Evolutionary conservation across 2,888 invertebrate genomes (phyloP), one percentile per base, ranked within the genome.

Genomic region (Polymixis lichenea): DNA sequence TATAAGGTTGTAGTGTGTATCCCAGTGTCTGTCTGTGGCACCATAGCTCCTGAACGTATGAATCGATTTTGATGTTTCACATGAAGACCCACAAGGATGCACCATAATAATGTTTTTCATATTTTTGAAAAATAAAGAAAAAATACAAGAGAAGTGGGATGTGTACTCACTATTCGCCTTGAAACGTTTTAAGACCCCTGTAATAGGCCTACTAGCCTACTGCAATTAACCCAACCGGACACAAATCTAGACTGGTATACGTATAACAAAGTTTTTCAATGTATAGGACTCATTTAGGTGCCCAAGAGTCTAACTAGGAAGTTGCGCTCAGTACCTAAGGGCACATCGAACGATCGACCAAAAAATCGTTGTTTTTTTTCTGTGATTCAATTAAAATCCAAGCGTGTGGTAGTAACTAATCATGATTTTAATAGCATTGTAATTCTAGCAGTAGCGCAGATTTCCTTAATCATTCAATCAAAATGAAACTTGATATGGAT

Each of bases 401-500:
- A 62, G 11, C 19, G 9, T 17, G 66, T 22, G 6, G 22, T 66
- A n/a, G 22, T 15, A 66, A 17, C 11, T n/a, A 19, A n/a, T 64
- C 7, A 64, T 19, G 0, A 60, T 51, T 60, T n/a, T 46, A 77
- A n/a, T 55, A 68, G 9, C 32, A 76, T 22, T 53, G 32, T 61
- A 68, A 77, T 68, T 76, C 32, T 49, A 77, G 46, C 7, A 13
- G 49, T 25, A 25, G 53, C 28, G n/a, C 49, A n/a, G 77, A 77
- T 77, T 69, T 28, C 55, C 53, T 19, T 75, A 75, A 76, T 76
- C 56, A 56, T 61, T 19, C 5, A 66, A 75, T 77, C 17, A 76
- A 67, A 46, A 53, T 46, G 72, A 61, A 72, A 79, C 70, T 62
- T 55, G 62, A 77, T 77, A 69, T 60, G 65, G 53, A 53, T 32